phyloP scores from a whole-genome alignment of 2,797 vertebrate species.

The Gobionotothen gibberifrons region DNA sequence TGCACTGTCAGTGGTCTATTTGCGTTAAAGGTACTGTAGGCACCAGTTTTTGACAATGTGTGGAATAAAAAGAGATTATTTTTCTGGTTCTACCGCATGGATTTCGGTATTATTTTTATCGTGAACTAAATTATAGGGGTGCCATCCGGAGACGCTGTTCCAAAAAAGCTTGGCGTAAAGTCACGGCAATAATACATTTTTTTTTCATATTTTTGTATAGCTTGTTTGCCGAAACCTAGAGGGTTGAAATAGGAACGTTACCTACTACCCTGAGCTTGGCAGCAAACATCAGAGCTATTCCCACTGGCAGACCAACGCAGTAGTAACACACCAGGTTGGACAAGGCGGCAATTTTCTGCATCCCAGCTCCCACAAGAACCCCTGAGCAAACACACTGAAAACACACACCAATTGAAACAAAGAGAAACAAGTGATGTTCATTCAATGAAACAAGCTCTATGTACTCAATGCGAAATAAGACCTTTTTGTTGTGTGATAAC shows the following conservation, averaged over 20 bases:
- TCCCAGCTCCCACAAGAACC: constrained; percentile 89
- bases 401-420: constrained; percentile 31
- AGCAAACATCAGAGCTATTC: constrained; percentile 88
- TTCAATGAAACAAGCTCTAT: not conserved
- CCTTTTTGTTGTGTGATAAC: constrained; percentile 30
- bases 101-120: not conserved
- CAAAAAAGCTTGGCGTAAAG: too few relatives aligned
- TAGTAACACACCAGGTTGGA: constrained; percentile 91
- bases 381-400: constrained; percentile 89
- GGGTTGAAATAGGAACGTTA: constrained; percentile 59
- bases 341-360: constrained; percentile 92
- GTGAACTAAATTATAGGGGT: not conserved
- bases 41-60: not conserved
- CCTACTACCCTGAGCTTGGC: constrained; percentile 87
- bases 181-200: not conserved
- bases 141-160: not conserved
- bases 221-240: constrained; percentile 7
- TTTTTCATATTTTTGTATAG: not conserved
- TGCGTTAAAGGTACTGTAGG: not conserved
- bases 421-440: not conserved
- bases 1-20: not conserved
- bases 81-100: not conserved
- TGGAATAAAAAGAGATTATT: not conserved
- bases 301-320: constrained; percentile 86
- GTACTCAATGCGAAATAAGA: constrained; percentile 17